Evolutionary conservation across 2,888 invertebrate species (phyloP), one percentile per base, ranked within the genome.

Genomic region (Epicampocera succincta): DNA sequence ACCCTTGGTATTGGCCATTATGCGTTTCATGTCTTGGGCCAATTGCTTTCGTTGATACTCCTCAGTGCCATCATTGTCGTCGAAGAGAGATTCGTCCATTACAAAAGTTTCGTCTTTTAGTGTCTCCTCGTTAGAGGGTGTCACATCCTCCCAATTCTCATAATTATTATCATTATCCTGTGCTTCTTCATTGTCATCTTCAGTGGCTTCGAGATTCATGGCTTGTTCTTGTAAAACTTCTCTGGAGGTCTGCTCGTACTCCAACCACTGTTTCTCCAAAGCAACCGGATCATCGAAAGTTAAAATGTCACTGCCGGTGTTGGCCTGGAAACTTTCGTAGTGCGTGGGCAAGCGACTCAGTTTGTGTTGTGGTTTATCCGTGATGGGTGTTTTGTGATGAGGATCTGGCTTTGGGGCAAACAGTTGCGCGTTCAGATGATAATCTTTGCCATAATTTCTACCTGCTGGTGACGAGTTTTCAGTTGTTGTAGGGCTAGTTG

Each of bases 1-100:
- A 29, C 84, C 84, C 50, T 85, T 87, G 44, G 88, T 88, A 79
- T 91, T 91, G 80, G 90, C 89, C 89, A 91, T 89, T 54, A 91
- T 91, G 21, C 91, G 90, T 80, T 89, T 86, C 91, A 91, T 91
- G 71, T 91, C 90, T 84, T 90, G 89, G 21, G 88, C 89, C 42
- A 91, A 85, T 80, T 90, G 90, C 75, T 90, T 90, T 63, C 89
- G 88, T 52, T 90, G 90, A 76, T 89, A 89, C 50, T 90, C 89
- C 58, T 88, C 88, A 21, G 87, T 85, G 50, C 86, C 87, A 40
- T 88, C 88, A n/a, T 83, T 80, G 6, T 85, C 84, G 80, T 89
- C 88, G 48, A 89, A 89, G 3, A 89, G 72, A 0, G 86, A 84
- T 48, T 88, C 88, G 40, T 89, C 88, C 76, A 88, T 87, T 3